These are phyloP conservation scores for Drosophila subpulchrella DNA, from an alignment of 1,140 invertebrate genomes.

Conservation along the genomic window DNA sequence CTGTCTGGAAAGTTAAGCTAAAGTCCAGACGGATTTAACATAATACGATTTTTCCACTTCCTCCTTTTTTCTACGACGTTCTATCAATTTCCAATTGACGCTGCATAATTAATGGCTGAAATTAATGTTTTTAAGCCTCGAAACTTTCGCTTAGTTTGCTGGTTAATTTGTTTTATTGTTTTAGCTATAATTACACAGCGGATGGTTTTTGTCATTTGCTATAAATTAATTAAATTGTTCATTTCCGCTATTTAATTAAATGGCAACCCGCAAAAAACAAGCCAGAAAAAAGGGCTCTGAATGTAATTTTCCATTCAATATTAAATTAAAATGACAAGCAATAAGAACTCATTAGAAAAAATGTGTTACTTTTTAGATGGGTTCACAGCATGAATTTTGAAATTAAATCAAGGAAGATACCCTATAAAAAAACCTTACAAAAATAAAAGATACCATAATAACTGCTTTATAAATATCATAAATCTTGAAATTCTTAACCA, in stretches of 20 bases:
- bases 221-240: constrained; percentile 77
- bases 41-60: neutral
- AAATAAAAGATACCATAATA: neutral
- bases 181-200: constrained; percentile 26
- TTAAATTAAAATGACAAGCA: constrained; percentile 67
- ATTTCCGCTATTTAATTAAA: constrained; percentile 77
- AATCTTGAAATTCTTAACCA: too few relatives aligned
- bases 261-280: constrained; percentile 12
- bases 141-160: constrained; percentile 15
- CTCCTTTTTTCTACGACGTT: neutral
- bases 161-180: constrained; percentile 17
- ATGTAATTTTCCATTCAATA: constrained; percentile 45
- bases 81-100: constrained; percentile 10
- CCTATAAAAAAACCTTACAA: neutral
- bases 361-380: constrained; percentile 17
- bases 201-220: constrained; percentile 32
- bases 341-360: constrained; percentile 37
- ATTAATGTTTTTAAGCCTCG: constrained; percentile 3
- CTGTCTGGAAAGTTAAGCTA: constrained; percentile 22
- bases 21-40: constrained; percentile 6
- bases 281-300: constrained; percentile 2
- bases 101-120: constrained; percentile 8
- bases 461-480: too few relatives aligned
- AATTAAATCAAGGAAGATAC: neutral
- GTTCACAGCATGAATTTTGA: neutral